phyloP scores from a whole-genome alignment of 2,888 invertebrate genomes.

The Coelinius sp. region DNA sequence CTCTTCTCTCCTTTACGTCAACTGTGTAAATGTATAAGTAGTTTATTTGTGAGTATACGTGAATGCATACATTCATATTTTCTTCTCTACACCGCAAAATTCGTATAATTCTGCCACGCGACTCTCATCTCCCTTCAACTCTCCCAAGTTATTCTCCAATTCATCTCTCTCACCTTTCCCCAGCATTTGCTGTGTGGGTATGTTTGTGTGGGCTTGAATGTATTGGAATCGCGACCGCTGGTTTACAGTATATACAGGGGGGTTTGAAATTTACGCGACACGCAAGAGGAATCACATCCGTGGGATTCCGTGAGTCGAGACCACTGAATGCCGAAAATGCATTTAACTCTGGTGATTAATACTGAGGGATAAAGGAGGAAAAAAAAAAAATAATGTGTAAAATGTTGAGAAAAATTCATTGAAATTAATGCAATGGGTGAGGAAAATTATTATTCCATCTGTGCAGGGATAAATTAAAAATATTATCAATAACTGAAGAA shows the following conservation, averaged over 20 bases:
- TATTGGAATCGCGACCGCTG: not conserved
- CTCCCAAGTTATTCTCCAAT: not conserved
- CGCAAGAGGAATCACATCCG: constrained; percentile 29
- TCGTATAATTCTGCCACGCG: constrained; percentile 9
- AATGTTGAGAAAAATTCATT: not conserved
- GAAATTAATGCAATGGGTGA: not conserved
- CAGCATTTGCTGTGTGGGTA: not conserved
- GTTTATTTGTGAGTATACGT: not conserved
- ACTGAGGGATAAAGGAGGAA: constrained; percentile 1
- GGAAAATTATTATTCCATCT: no score
- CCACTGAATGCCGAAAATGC: constrained; percentile 22
- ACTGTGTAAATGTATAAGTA: not conserved
- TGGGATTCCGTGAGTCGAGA: not conserved
- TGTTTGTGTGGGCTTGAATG: constrained; percentile 5
- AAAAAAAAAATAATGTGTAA: not conserved
- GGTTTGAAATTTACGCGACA: constrained; percentile 28
- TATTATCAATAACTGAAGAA: not conserved
- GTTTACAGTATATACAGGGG: constrained; percentile 14
- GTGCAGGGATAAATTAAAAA: no score
- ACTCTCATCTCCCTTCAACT: not conserved
- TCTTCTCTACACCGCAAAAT: not conserved
- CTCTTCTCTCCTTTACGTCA: constrained; percentile 10
- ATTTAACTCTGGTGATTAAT: constrained; percentile 25
- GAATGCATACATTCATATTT: not conserved
- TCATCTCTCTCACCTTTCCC: not conserved